These are phyloP conservation scores for Hippocampus comes DNA, from an alignment of 2,113 vertebrate genomes.

Conservation along the genomic window DNA sequence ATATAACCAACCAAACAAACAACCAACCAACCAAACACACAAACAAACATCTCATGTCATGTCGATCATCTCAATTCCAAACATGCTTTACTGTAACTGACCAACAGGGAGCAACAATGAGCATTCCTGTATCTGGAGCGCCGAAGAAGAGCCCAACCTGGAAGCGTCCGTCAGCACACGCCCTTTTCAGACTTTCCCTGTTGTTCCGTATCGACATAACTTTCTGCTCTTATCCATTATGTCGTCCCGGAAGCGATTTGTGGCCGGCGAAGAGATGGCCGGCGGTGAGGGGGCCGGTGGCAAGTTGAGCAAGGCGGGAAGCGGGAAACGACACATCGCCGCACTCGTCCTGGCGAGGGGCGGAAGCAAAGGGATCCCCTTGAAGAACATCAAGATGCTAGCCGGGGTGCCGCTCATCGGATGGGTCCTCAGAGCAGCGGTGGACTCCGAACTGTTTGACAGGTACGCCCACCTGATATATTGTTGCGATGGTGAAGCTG, in stretches of 20 bases:
- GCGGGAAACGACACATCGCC: neutral
- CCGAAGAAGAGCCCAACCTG: neutral
- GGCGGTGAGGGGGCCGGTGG: accelerated
- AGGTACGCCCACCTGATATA: slow-evolving; percentile 33
- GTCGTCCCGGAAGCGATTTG: neutral
- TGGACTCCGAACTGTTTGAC: slow-evolving; percentile 33
- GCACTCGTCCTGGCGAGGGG: slow-evolving; percentile 53
- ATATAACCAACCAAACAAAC: no score
- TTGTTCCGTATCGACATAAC: neutral
- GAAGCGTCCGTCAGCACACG: neutral
- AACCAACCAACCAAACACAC: neutral
- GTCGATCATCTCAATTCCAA: neutral
- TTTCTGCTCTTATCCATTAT: neutral
- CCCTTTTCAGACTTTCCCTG: neutral
- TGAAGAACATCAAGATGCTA: slow-evolving; percentile 60
- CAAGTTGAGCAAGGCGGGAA: neutral
- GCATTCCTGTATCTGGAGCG: accelerated
- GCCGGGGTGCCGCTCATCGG: slow-evolving; percentile 49
- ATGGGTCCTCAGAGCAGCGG: slow-evolving; percentile 51
- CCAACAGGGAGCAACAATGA: neutral
- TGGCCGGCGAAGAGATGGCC: accelerated
- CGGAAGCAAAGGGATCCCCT: slow-evolving; percentile 55
- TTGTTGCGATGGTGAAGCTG: no score
- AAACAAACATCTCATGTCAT: neutral
- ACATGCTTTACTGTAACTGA: neutral